Conservation (phyloP, 2,797 vertebrate genomes). For the Pelochelys cantorii region DNA sequence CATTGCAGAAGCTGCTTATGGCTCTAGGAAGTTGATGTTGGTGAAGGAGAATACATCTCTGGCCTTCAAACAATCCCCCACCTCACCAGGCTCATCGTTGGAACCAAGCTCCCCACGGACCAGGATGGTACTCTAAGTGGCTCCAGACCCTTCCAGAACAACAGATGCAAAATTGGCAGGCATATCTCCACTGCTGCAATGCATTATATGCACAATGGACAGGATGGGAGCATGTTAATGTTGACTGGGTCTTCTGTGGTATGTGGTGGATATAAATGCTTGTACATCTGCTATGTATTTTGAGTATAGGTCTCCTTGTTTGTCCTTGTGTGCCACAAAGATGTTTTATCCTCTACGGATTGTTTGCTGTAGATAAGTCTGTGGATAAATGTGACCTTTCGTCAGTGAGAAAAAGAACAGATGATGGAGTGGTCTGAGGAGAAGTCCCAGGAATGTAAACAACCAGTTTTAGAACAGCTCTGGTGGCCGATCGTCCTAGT, state of each 20-base stretch:
- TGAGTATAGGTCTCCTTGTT: not conserved
- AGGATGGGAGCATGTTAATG: not conserved
- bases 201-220: not conserved
- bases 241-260: not conserved
- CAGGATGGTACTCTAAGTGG: no score
- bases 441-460: not conserved
- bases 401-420: not conserved
- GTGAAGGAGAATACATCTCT: no score
- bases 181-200: not conserved
- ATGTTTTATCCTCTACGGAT: not conserved
- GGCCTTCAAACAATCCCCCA: no score
- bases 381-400: not conserved
- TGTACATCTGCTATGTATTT: not conserved
- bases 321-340: not conserved
- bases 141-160: no score
- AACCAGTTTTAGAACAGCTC: not conserved
- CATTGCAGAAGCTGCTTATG: no score
- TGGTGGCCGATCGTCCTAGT: not conserved
- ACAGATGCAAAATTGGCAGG: no score
- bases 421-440: not conserved
- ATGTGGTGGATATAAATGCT: not conserved
- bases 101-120: no score
- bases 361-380: not conserved
- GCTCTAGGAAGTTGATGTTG: no score
- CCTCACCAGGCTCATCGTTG: no score